Percentiles rank a stretch among this genome's conserved stretches.
These are phyloP conservation scores for Dinomys branickii DNA, from an alignment of 2,113 vertebrate species.

Conservation along the genomic window DNA sequence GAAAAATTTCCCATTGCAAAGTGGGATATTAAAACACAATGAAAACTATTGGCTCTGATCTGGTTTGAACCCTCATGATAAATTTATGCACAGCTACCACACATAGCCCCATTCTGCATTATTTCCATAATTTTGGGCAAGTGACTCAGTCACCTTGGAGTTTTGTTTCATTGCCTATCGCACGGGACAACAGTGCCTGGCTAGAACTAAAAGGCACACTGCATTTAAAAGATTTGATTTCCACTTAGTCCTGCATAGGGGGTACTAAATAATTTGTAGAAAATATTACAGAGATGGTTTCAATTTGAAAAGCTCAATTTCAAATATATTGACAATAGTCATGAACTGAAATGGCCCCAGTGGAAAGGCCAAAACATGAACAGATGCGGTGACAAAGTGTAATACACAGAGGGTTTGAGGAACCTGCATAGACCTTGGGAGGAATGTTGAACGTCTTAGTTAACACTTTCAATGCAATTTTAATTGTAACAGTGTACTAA, in stretches of 20 bases:
- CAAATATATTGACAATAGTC: background rate
- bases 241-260: background rate
- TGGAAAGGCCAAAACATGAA: background rate
- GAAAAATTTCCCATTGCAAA: background rate
- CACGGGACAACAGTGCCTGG: background rate
- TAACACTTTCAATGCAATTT: background rate
- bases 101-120: background rate
- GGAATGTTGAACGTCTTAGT: background rate
- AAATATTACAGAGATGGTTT: background rate
- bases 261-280: background rate
- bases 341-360: background rate
- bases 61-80: background rate
- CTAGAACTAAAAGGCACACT: background rate
- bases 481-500: background rate
- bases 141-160: background rate
- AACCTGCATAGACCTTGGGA: background rate
- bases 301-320: background rate
- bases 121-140: background rate
- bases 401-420: background rate
- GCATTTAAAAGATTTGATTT: background rate
- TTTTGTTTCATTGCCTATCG: background rate
- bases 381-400: background rate
- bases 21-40: constrained; percentile 11
- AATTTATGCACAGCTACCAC: background rate
- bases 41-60: background rate